Percentiles rank a stretch among this genome's conserved stretches.
Conservation (phyloP, 64 coral and sea anemone species). For the Montipora capricornis region DNA sequence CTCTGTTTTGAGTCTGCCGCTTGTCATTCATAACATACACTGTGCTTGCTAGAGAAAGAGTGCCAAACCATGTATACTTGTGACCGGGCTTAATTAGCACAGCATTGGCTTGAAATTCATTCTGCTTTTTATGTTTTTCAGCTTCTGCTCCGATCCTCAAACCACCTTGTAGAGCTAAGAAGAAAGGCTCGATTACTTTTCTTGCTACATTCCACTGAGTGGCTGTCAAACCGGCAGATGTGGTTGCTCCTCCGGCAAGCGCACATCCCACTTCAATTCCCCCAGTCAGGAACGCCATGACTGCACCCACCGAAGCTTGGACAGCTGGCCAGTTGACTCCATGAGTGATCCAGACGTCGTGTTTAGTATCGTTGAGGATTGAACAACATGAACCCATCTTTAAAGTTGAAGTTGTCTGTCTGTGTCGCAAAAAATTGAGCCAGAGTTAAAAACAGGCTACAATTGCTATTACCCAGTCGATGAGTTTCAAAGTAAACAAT, state of each 20-base stretch:
- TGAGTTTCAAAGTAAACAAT: too few species aligned
- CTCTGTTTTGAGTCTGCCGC: neutral
- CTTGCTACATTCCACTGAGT: neutral
- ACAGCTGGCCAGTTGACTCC: neutral
- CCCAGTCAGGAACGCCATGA: neutral
- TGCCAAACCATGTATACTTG: conserved; percentile 9
- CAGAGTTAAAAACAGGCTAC: too few species aligned
- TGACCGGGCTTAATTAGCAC: neutral
- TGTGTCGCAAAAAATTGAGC: too few species aligned
- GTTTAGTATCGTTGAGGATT: conserved; percentile 13
- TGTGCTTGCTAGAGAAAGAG: conserved; percentile 1
- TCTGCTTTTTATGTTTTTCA: neutral
- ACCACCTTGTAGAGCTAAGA: neutral
- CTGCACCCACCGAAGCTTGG: too few species aligned
- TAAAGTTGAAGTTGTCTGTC: neutral
- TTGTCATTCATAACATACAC: conserved; percentile 49
- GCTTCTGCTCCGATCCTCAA: neutral
- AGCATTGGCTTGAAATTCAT: too few species aligned
- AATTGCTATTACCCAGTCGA: too few species aligned
- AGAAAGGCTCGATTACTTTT: too few species aligned
- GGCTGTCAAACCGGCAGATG: neutral
- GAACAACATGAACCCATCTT: conserved; percentile 18
- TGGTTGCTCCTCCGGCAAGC: neutral
- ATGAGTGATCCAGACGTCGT: conserved; percentile 37
- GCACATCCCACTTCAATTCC: neutral